phyloP scores from a whole-genome alignment of 2,888 invertebrate genomes.

The Nemotelus pantherinus region DNA sequence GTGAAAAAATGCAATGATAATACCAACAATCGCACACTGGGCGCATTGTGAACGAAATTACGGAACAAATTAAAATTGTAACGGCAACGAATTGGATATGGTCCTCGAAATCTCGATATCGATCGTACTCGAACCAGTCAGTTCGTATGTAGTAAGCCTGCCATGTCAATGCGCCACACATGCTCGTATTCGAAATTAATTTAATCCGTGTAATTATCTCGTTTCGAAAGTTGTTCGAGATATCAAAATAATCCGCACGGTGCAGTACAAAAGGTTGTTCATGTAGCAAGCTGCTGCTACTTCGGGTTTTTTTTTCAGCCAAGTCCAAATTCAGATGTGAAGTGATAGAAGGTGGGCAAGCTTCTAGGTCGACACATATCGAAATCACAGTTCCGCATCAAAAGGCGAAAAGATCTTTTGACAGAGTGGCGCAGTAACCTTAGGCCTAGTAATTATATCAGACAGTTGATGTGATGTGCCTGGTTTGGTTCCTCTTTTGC shows the following conservation, averaged over 20 bases:
- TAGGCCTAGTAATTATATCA: slow-evolving; percentile 8
- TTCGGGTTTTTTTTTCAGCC: too few species aligned
- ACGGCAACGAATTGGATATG: not conserved
- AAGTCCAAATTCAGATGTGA: too few species aligned
- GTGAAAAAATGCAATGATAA: not conserved
- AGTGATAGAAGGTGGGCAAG: too few species aligned
- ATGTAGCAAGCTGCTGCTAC: too few species aligned
- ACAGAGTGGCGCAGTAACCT: not conserved
- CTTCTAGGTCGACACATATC: not conserved
- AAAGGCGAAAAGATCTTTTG: not conserved
- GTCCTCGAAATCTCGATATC: not conserved
- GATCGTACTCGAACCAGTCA: not conserved
- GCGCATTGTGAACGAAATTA: slow-evolving; percentile 20
- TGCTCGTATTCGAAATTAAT: not conserved
- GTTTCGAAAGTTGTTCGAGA: not conserved
- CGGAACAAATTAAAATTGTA: slow-evolving; percentile 34
- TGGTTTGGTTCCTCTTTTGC: too few species aligned
- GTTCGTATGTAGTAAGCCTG: too few species aligned
- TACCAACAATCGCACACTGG: not conserved
- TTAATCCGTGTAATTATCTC: slow-evolving; percentile 38
- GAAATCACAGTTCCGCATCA: slow-evolving; percentile 14
- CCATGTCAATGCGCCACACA: not conserved
- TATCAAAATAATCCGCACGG: not conserved
- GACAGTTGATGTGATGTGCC: not conserved
- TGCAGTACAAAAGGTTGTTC: not conserved